These are phyloP conservation scores for Xenotilapia caudafasciata DNA, from an alignment of 2,113 vertebrate species.

Conservation along the genomic window DNA sequence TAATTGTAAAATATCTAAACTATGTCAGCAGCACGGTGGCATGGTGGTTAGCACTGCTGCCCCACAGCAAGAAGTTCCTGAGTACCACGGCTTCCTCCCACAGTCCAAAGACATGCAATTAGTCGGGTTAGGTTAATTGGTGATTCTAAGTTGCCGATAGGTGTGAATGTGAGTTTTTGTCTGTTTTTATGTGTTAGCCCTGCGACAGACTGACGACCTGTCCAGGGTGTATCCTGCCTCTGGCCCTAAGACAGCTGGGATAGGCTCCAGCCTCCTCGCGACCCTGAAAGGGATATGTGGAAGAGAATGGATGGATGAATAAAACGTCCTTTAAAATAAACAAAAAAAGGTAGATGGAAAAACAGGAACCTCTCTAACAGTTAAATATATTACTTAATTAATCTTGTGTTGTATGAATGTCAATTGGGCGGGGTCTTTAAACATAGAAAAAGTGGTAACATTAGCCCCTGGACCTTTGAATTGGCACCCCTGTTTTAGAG, in stretches of 20 bases:
- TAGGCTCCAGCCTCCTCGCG: background rate
- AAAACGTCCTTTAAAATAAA: background rate
- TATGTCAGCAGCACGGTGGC: background rate
- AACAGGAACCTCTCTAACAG: background rate
- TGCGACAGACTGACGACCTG: background rate
- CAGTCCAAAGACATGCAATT: background rate
- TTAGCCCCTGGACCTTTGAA: background rate
- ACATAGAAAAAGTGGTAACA: background rate
- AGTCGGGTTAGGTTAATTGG: background rate
- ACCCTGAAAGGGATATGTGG: background rate
- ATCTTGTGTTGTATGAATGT: background rate
- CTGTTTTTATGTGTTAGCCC: background rate
- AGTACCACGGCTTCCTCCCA: background rate
- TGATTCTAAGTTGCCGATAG: background rate
- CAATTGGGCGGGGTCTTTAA: background rate
- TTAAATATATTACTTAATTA: background rate
- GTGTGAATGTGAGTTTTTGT: background rate
- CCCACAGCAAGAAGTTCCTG: accelerated
- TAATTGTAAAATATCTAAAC: background rate
- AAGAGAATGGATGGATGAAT: background rate
- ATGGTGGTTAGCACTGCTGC: background rate
- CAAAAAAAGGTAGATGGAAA: background rate
- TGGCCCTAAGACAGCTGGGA: background rate
- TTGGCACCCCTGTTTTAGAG: background rate
- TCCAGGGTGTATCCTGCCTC: background rate